Evolutionary conservation across 2,797 vertebrate species (phyloP).

Genomic region (Capromys pilorides): DNA sequence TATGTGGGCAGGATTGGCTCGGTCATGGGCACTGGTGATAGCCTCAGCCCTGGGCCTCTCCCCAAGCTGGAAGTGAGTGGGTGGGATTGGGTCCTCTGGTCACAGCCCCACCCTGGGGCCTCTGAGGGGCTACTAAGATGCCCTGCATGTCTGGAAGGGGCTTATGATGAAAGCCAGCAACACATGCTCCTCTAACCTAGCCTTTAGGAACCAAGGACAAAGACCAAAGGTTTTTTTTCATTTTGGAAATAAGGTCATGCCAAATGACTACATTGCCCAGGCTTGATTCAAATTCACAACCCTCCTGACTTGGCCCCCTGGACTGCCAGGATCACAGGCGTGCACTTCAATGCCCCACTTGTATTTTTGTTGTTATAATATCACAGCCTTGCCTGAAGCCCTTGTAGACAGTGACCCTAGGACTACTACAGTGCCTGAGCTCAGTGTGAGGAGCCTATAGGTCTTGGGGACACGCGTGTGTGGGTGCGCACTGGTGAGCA

Average conservation of each 20-base stretch:
- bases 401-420: not conserved
- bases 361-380: not conserved
- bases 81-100: not conserved
- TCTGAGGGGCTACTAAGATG: not conserved
- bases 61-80: not conserved
- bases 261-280: not conserved
- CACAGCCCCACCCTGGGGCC: not conserved
- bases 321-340: not conserved
- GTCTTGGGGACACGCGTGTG: not conserved
- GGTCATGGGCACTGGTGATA: not conserved
- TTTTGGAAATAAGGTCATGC: not conserved
- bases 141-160: not conserved
- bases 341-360: not conserved
- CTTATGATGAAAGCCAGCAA: not conserved
- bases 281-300: not conserved
- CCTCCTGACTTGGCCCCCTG: not conserved
- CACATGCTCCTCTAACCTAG: not conserved
- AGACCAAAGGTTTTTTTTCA: not conserved
- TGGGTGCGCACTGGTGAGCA: not conserved
- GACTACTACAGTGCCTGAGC: too few species aligned
- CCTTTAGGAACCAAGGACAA: not conserved
- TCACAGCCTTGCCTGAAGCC: not conserved
- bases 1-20: accelerated
- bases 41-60: not conserved
- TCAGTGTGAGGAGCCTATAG: not conserved